phyloP scores from a whole-genome alignment of 2,888 invertebrate species.

The Thera obeliscata region DNA sequence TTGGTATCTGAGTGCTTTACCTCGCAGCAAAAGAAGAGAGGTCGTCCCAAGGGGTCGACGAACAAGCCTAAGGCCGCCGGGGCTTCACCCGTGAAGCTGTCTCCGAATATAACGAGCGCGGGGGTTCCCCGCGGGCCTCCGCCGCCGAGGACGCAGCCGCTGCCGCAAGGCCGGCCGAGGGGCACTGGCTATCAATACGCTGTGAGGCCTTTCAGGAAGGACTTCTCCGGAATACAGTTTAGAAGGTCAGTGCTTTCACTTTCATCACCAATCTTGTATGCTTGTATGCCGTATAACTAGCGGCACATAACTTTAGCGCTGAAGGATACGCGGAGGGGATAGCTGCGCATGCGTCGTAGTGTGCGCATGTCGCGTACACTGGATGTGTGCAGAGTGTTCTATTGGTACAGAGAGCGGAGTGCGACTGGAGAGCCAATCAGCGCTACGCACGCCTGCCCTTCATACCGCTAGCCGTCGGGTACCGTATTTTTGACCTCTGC shows the following conservation, averaged over 20 bases:
- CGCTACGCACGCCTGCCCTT: too few relatives aligned
- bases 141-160: constrained; percentile 46
- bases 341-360: too few relatives aligned
- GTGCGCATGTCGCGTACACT: too few relatives aligned
- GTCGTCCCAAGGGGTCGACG: constrained; percentile 80
- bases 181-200: constrained; percentile 75
- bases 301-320: too few relatives aligned
- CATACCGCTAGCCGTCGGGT: too few relatives aligned
- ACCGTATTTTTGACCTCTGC: too few relatives aligned
- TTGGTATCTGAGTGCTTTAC: constrained; percentile 34
- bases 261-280: not conserved
- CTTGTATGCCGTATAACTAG: too few relatives aligned
- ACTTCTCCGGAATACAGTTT: constrained; percentile 82
- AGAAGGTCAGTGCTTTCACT: constrained; percentile 60
- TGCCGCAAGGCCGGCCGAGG: constrained; percentile 60
- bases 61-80: constrained; percentile 74
- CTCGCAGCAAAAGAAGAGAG: constrained; percentile 75
- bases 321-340: too few relatives aligned
- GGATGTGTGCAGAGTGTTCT: too few relatives aligned
- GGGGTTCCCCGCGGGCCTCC: constrained; percentile 45
- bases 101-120: constrained; percentile 40
- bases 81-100: constrained; percentile 38
- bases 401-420: too few relatives aligned
- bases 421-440: too few relatives aligned
- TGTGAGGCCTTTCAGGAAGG: constrained; percentile 76